Evolutionary conservation across 2,888 invertebrate species (phyloP).

Genomic region (Drosophila kanekoi): DNA sequence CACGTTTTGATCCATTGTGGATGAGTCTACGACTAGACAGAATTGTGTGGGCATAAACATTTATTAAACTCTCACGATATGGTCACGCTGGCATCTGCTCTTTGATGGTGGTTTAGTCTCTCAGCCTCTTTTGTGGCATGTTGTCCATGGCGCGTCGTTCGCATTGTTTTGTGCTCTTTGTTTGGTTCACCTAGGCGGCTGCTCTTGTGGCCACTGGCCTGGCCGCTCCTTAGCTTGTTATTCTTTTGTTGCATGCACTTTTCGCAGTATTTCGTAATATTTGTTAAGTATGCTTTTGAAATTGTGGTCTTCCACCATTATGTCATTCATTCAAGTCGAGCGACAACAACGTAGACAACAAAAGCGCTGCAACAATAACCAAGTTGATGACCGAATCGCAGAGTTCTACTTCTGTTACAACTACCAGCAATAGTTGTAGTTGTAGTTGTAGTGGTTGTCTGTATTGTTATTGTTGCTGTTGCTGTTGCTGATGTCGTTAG

Average conservation of each 20-base stretch:
- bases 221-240: slow-evolving; percentile 42
- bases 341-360: slow-evolving; percentile 55
- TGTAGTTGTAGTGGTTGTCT: slow-evolving; percentile 12
- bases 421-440: slow-evolving; percentile 35
- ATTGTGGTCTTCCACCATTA: slow-evolving; percentile 81
- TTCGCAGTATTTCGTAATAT: slow-evolving; percentile 79
- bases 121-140: slow-evolving; percentile 41
- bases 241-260: slow-evolving; percentile 80
- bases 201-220: slow-evolving; percentile 44
- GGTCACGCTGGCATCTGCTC: slow-evolving; percentile 43
- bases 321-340: slow-evolving; percentile 72
- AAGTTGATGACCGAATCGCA: slow-evolving; percentile 57
- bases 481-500: slow-evolving; percentile 52
- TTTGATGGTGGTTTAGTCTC: slow-evolving; percentile 15
- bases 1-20: neutral
- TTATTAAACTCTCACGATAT: slow-evolving; percentile 21
- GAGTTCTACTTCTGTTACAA: slow-evolving; percentile 53
- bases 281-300: slow-evolving; percentile 78
- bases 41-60: neutral
- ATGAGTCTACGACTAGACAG: neutral
- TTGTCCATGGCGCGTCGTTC: slow-evolving; percentile 62
- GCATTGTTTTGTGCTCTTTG: slow-evolving; percentile 72
- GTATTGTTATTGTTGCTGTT: slow-evolving; percentile 7
- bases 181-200: slow-evolving; percentile 66
- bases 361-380: slow-evolving; percentile 53